Percentiles rank a stretch among this genome's conserved stretches.
phyloP scores from a whole-genome alignment of 1,140 invertebrate species.

The Pseudomyrmex flavicornis region DNA sequence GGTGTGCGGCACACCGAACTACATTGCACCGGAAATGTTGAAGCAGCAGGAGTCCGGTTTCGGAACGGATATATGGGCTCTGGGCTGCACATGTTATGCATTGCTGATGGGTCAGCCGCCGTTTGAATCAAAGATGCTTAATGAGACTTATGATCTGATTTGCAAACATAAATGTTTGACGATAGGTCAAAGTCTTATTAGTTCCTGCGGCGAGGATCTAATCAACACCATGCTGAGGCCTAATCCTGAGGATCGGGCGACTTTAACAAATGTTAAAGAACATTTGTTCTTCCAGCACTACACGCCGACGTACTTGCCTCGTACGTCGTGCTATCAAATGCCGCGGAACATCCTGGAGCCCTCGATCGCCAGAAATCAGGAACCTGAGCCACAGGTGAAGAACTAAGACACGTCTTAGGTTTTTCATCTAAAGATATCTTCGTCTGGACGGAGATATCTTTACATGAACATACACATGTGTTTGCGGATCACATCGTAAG shows the following conservation, averaged over 20 bases:
- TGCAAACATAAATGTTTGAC: constrained; percentile 89
- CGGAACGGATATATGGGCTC: constrained; percentile 90
- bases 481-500: constrained; percentile 88
- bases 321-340: constrained; percentile 79
- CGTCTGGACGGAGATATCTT: no score
- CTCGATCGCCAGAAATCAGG: constrained; percentile 56
- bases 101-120: no score
- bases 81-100: no score
- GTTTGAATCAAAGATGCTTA: constrained; percentile 88
- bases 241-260: constrained; percentile 87
- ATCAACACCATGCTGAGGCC: constrained; percentile 87
- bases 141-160: constrained; percentile 89
- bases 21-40: constrained; percentile 91
- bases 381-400: constrained; percentile 61
- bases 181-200: constrained; percentile 84
- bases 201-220: constrained; percentile 85
- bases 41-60: constrained; percentile 89
- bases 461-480: constrained; percentile 86
- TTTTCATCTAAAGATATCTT: background rate
- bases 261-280: constrained; percentile 86
- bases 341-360: constrained; percentile 72
- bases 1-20: constrained; percentile 91
- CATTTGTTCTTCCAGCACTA: constrained; percentile 87
- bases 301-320: constrained; percentile 76
- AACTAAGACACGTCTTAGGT: background rate